Conservation (phyloP, 2,888 invertebrate species). For the Esperia sulphurella region DNA sequence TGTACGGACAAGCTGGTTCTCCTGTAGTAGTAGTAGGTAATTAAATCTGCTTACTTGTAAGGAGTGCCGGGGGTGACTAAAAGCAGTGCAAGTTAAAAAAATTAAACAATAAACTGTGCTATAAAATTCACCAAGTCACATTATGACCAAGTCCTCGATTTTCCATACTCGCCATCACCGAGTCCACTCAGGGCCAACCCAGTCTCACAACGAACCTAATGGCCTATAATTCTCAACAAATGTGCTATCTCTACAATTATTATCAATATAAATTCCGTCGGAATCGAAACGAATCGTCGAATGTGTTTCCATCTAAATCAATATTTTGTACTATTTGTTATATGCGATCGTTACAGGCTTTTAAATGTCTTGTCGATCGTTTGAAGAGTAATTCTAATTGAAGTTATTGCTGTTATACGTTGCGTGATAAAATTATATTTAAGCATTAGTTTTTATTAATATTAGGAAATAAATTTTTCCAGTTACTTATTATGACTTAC, state of each 20-base stretch:
- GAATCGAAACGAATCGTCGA: slow-evolving; percentile 17
- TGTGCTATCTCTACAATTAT: slow-evolving; percentile 15
- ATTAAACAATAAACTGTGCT: too few species aligned
- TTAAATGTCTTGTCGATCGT: slow-evolving; percentile 11
- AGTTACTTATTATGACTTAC: not conserved
- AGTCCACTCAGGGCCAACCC: not conserved
- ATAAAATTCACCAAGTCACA: not conserved
- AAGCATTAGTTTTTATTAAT: slow-evolving; percentile 21
- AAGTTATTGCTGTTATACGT: slow-evolving; percentile 9
- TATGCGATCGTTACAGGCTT: slow-evolving; percentile 16
- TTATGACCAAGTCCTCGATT: slow-evolving; percentile 1
- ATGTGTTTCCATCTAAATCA: slow-evolving; percentile 18
- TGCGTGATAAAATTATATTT: slow-evolving; percentile 13
- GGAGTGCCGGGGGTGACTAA: too few species aligned
- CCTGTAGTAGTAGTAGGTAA: too few species aligned
- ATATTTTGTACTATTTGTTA: slow-evolving; percentile 21
- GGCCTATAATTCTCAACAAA: slow-evolving; percentile 15
- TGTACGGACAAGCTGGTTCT: too few species aligned
- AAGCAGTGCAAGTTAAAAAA: too few species aligned
- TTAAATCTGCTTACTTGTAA: too few species aligned
- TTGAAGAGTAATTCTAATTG: slow-evolving; percentile 9
- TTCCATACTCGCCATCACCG: not conserved
- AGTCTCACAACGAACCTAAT: not conserved
- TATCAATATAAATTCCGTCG: slow-evolving; percentile 12
- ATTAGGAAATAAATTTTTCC: slow-evolving; percentile 15